These are phyloP conservation scores for Reinhardtius hippoglossoides DNA, from an alignment of 2,113 vertebrate genomes.

Conservation along the genomic window DNA sequence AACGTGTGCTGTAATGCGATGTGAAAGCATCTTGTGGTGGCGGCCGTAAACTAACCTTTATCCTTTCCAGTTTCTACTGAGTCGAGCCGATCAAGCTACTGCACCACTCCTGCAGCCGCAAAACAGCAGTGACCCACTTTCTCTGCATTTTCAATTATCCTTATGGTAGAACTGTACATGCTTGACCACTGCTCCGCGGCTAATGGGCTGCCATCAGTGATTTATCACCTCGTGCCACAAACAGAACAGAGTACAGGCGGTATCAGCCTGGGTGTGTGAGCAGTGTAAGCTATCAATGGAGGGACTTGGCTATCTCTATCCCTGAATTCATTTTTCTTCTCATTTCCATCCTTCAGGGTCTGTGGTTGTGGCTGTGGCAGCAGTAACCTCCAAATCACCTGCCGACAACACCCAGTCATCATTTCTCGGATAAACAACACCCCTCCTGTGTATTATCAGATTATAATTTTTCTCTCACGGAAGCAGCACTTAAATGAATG, in stretches of 20 bases:
- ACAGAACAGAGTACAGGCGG: constrained; percentile 17
- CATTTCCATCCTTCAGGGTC: background rate
- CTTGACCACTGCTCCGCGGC: constrained; percentile 61
- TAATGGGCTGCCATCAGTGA: constrained; percentile 63
- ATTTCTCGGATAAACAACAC: too few species aligned
- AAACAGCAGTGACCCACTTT: constrained; percentile 51
- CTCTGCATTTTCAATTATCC: constrained; percentile 68
- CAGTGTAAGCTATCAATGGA: too few species aligned
- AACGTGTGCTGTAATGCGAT: background rate
- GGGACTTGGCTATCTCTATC: too few species aligned
- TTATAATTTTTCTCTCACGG: background rate
- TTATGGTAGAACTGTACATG: constrained; percentile 46
- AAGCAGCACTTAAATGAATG: constrained; percentile 7
- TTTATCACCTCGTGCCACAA: constrained; percentile 36
- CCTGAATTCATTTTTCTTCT: too few species aligned
- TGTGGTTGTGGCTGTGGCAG: constrained; percentile 17
- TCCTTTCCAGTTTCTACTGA: constrained; percentile 44
- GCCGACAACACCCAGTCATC: too few species aligned
- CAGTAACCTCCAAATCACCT: constrained; percentile 23
- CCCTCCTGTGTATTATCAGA: background rate
- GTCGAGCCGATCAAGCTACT: background rate
- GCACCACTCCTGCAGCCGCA: constrained; percentile 11
- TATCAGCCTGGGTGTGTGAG: constrained; percentile 7
- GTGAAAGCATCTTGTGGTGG: background rate
- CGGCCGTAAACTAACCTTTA: constrained; percentile 24